Conservation (phyloP, 37 sponge, comb jelly and placozoan species). For the Chondrilla cf. caribensis region DNA sequence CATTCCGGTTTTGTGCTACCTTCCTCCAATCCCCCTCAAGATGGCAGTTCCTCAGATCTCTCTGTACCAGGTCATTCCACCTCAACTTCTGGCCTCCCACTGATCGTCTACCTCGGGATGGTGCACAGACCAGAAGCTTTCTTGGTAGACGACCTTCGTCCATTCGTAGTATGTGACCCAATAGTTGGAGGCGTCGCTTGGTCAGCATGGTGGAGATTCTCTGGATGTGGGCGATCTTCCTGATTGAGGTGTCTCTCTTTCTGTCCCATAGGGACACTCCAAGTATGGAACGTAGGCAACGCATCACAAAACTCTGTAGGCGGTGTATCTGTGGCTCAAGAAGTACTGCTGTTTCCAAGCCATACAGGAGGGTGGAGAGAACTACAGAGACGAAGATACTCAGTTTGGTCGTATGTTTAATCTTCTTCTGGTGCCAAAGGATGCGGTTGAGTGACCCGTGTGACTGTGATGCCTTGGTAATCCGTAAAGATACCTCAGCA, state of each 20-base stretch:
- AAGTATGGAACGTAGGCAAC: conserved; percentile 9
- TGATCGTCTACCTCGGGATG: conserved; percentile 16
- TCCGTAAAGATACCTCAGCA: background rate
- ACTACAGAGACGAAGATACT: conserved; percentile 11
- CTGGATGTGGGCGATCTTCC: background rate
- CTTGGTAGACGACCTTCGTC: conserved; percentile 1
- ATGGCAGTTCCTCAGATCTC: background rate
- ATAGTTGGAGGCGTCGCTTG: background rate
- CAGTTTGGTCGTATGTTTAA: background rate
- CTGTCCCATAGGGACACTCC: conserved; percentile 13
- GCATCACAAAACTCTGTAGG: conserved; percentile 17
- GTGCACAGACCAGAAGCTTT: conserved; percentile 13
- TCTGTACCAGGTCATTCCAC: conserved; percentile 14
- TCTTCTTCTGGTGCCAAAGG: conserved; percentile 23
- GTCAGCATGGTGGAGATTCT: conserved; percentile 16
- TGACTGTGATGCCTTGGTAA: conserved; percentile 13
- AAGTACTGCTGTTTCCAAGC: conserved; percentile 16
- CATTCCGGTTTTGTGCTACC: conserved; percentile 1
- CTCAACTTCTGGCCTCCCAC: conserved; percentile 8
- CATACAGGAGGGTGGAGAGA: conserved; percentile 7
- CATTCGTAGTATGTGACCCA: conserved; percentile 11
- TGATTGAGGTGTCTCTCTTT: conserved; percentile 18
- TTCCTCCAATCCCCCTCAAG: conserved; percentile 1
- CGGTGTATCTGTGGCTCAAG: conserved; percentile 14
- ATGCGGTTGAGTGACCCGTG: conserved; percentile 4